These are phyloP conservation scores for Catharus ustulatus DNA, from an alignment of 2,797 vertebrate genomes.

Conservation along the genomic window DNA sequence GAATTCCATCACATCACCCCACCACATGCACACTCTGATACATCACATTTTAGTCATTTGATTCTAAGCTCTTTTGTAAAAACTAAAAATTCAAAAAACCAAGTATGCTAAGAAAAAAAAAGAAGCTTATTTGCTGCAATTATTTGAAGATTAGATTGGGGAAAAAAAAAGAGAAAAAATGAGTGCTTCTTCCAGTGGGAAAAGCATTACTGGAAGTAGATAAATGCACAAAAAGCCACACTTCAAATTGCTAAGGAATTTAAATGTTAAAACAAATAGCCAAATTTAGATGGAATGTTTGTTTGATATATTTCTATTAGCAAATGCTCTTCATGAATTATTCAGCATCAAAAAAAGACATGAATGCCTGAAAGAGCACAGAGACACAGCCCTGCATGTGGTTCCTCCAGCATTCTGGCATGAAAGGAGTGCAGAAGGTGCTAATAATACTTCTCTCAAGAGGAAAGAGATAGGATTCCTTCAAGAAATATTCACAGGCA, in stretches of 20 bases:
- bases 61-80: not conserved
- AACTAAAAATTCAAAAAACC: not conserved
- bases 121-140: not conserved
- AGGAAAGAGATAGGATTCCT: conserved; percentile 17
- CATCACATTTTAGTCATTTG: not conserved
- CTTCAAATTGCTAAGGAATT: not conserved
- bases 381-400: not conserved
- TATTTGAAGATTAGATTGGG: not conserved
- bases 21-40: not conserved
- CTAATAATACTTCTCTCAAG: conserved; percentile 39
- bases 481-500: conserved; percentile 38
- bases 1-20: not conserved
- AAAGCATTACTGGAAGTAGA: not conserved
- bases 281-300: not conserved
- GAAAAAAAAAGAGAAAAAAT: not conserved
- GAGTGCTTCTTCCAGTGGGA: not conserved
- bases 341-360: not conserved
- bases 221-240: not conserved
- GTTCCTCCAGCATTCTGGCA: not conserved
- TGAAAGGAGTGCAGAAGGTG: not conserved
- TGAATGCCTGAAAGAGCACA: not conserved
- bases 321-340: not conserved
- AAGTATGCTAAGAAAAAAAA: not conserved
- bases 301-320: not conserved
- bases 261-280: not conserved